These are phyloP conservation scores for Aphelinus atriplicis DNA, from an alignment of 1,140 invertebrate species.

Conservation along the genomic window DNA sequence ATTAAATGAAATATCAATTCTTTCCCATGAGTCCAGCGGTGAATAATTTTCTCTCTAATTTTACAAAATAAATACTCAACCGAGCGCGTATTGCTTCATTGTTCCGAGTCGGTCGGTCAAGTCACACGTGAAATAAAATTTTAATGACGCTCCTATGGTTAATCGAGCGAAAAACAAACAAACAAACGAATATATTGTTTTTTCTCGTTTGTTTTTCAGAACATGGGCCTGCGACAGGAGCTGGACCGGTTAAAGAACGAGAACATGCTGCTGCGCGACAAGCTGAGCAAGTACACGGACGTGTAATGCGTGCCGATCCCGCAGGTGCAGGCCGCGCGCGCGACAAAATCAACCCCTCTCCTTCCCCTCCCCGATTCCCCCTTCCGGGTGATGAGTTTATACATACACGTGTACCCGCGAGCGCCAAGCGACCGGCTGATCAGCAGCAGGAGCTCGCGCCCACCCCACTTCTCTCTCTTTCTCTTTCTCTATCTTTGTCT, in stretches of 20 bases:
- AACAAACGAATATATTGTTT: neutral
- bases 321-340: slow-evolving; percentile 14
- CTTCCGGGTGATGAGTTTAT: slow-evolving; percentile 26
- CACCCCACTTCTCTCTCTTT: no score
- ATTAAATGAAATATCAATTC: neutral
- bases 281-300: slow-evolving; percentile 86
- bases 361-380: slow-evolving; percentile 9
- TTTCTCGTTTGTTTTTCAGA: slow-evolving; percentile 68
- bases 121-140: no score
- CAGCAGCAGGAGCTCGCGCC: no score
- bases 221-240: slow-evolving; percentile 85
- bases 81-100: no score
- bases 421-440: no score
- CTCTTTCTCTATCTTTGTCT: no score
- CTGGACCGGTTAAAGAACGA: slow-evolving; percentile 90
- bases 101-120: no score
- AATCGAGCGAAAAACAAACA: no score
- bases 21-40: no score
- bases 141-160: no score
- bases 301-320: slow-evolving; percentile 68
- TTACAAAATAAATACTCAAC: no score
- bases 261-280: slow-evolving; percentile 86
- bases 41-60: slow-evolving; percentile 1
- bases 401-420: neutral
- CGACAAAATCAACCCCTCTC: slow-evolving; percentile 40